Evolutionary conservation across 1,140 invertebrate genomes (phyloP), one percentile per base, ranked within the genome.

Genomic region (Nymphalis io): DNA sequence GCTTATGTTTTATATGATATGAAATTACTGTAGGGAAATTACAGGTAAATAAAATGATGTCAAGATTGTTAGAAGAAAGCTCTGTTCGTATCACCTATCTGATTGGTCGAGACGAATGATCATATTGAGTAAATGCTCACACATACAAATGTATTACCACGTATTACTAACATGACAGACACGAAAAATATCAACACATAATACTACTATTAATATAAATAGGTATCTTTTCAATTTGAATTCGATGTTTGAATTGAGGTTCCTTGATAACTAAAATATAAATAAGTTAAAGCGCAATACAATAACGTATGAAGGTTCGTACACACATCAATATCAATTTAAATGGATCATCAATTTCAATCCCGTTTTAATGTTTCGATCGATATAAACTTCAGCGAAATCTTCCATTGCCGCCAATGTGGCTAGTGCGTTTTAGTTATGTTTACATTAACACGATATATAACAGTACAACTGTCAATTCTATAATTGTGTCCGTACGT

Each of bases 291-390:
- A 44, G 59, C 48, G 40, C 59, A 67, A 71, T 40, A 71, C 46
- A 69, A 42, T 61, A 65, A 48, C 23, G 33, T 42, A 21, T 61
- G 60, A 58, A 67, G 64, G 64, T 67, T 61, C 48, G 55, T 65
- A 60, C 51, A 33, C 44, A 23, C 59, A 67, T 67, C 64, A 62
- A 67, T 72, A 62, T 62, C 70, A 67, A 67, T 72, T 60, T 71
- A 72, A 72, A 62, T 67, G 59, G 48, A 62, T 67, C 64, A 72
- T 72, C 64, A 72, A 72, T 72, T 62, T 67, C 70, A 72, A 72
- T 72, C 51, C 48, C 3, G 3, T 2, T 62, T 57, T 59, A 51
- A 63, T 62, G 61, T 70, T 70, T 44, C 55, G 48, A 27, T 40
- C 53, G 46, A 59, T 55, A 68, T 48, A 57, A 55, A 51, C 51